These are phyloP conservation scores for Apteryx mantelli DNA, from an alignment of 2,113 vertebrate species.

Conservation along the genomic window DNA sequence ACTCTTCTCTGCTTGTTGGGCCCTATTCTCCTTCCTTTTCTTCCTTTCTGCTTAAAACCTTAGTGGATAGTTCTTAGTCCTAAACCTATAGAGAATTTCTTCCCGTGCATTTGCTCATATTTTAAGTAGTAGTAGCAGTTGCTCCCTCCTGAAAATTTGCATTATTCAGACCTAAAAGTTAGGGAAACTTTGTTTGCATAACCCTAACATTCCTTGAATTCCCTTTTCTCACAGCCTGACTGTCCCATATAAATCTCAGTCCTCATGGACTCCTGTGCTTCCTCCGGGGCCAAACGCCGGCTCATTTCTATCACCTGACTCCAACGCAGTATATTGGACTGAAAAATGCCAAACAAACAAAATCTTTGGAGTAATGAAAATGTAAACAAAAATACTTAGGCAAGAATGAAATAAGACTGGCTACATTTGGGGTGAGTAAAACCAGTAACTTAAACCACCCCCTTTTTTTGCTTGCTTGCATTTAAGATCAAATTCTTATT, in stretches of 20 bases:
- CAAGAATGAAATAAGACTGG: background rate
- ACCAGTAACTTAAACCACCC: background rate
- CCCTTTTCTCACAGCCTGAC: background rate
- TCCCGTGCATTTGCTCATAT: background rate
- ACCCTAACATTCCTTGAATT: background rate
- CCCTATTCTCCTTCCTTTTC: too few species aligned
- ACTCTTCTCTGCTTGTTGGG: background rate
- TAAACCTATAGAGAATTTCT: background rate
- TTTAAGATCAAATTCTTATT: background rate
- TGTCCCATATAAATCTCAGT: background rate
- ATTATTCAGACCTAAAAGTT: background rate
- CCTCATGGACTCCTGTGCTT: fast-evolving
- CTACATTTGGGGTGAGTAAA: background rate
- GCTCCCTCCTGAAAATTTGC: background rate
- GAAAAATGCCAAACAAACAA: background rate
- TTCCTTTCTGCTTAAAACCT: background rate
- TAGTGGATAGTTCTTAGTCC: background rate
- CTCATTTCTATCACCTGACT: background rate
- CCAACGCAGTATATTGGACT: background rate
- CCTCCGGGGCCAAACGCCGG: background rate
- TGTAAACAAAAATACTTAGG: background rate
- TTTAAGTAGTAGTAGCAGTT: background rate
- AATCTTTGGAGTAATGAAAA: background rate
- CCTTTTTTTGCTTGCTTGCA: background rate
- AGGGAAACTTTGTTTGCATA: background rate